Base-by-base conservation (phyloP, 2,888 invertebrate species). In the Chloroclystis v-ata region DNA sequence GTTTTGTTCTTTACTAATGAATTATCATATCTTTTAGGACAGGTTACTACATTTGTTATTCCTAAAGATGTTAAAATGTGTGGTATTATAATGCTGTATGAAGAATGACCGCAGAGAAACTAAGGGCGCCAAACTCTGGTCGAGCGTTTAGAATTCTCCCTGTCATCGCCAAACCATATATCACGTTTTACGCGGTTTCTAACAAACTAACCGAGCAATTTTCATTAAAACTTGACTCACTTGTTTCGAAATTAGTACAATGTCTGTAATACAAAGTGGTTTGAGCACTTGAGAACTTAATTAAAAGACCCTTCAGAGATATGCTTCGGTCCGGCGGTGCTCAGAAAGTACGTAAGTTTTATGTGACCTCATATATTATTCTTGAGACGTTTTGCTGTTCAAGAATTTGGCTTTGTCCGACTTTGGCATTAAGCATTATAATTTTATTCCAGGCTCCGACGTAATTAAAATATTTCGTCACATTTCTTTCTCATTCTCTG, bases 171-270 rank as follows among this genome's bases (percentile, higher is more conserved):
- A 57, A 49, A 52, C 43, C 44, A 43, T 49, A 54, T 46, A 58
- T 59, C 54, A 56, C 49, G 45, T 52, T 56, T 51, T 54, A 53
- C 37, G 33, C 40, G 48, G 52, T 61, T 53, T 44, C 53, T 49
- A 63, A 61, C 61, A 59, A 67, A 65, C 63, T 54, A 60, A 62
- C 58, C 46, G 30, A 54, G 61, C 49, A 55, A 65, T 71, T 72
- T 67, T 72, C 72, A 75, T 74, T 70, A 70, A 75, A 75, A 72
- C 67, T 74, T 72, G 59, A 64, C 60, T 60, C 62, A 67, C 65
- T 69, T 63, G 60, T 63, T 61, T 63, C 55, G 46, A 64, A 67
- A 67, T 70, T 68, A 68, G 63, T 59, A 52, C 57, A 60, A 61
- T 48, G 51, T 67, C 61, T 59, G 59, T 53, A 52, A 49, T 44